These are phyloP conservation scores for Phrynosoma platyrhinos DNA, from an alignment of 2,113 vertebrate genomes.

Conservation along the genomic window DNA sequence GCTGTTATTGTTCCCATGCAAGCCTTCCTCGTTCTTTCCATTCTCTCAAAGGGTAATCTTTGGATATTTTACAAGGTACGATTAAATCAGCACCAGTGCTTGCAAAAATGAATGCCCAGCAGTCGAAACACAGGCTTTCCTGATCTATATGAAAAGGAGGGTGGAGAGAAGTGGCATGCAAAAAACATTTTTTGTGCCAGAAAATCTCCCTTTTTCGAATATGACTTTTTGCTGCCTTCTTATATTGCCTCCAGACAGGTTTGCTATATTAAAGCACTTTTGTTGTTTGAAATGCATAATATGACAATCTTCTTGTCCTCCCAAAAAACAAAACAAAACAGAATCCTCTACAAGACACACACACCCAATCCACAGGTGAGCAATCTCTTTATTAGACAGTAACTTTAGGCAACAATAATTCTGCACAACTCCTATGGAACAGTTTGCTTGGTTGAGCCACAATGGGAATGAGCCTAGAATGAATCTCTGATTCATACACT, in stretches of 20 bases:
- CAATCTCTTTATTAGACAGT: neutral
- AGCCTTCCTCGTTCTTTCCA: conserved; percentile 16
- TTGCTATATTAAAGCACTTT: neutral
- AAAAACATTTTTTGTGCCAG: neutral
- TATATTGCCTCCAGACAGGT: neutral
- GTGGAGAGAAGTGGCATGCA: neutral
- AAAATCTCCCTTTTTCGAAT: neutral
- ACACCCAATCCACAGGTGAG: neutral
- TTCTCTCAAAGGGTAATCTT: conserved; percentile 27
- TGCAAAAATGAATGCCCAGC: conserved; percentile 42
- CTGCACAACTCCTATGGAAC: neutral
- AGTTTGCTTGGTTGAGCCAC: too few species aligned
- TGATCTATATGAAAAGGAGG: neutral
- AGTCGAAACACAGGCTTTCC: neutral
- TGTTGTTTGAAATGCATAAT: neutral
- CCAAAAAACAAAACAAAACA: neutral
- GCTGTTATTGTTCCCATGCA: conserved; percentile 52
- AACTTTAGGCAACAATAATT: neutral
- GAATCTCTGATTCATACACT: too few species aligned
- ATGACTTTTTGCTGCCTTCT: neutral
- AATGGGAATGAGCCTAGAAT: too few species aligned
- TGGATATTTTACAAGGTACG: conserved; percentile 42
- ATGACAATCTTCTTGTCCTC: neutral
- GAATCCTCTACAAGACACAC: neutral
- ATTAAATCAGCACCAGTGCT: conserved; percentile 43